Evolutionary conservation across 1,140 invertebrate genomes (phyloP), one percentile per base, ranked within the genome.

Genomic region (Scaptomyza pallida): DNA sequence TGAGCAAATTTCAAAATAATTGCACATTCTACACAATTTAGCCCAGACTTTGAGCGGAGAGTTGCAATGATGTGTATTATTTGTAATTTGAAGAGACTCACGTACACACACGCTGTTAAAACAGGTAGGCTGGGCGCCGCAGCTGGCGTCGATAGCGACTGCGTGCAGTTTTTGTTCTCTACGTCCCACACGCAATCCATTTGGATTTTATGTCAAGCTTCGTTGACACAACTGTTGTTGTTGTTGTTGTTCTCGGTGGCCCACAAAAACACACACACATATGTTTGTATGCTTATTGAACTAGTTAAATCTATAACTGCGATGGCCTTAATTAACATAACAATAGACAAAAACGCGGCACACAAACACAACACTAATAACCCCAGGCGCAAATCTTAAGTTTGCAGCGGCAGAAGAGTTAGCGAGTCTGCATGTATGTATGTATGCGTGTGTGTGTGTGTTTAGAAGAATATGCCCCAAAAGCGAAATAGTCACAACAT

Each of bases 1-100:
- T 71, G 64, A 69, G 77, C 77, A 75, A 86, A 85, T 81, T 81
- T 86, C 47, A 88, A 86, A 86, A 85, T 85, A 85, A 85, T 85
- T 85, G 77, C 77, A 26, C 75, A 71, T 75, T 47, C 65, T 61
- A 72, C 55, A 68, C 62, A 72, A 72, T 72, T 72, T 72, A 72
- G 40, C 47, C n/a, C 10, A 55, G 30, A 26, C 71, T 17, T 35
- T 54, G 33, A 56, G 16, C 41, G 33, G 37, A 77, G 43, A 65
- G 72, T 65, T 43, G 17, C 74, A 79, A 70, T 70, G 62, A 81
- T 68, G 76, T 70, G 56, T 52, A 80, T 74, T 77, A 77, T 74
- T 69, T 69, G 57, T 63, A 70, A 85, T 74, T 70, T 67, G 44
- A 55, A 45, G 41, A 48, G 37, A 13, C 17, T 17, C 52, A 55